Conservation (phyloP, 92 coral and sea anemone genomes). For the Anthopleura xanthogrammica region DNA sequence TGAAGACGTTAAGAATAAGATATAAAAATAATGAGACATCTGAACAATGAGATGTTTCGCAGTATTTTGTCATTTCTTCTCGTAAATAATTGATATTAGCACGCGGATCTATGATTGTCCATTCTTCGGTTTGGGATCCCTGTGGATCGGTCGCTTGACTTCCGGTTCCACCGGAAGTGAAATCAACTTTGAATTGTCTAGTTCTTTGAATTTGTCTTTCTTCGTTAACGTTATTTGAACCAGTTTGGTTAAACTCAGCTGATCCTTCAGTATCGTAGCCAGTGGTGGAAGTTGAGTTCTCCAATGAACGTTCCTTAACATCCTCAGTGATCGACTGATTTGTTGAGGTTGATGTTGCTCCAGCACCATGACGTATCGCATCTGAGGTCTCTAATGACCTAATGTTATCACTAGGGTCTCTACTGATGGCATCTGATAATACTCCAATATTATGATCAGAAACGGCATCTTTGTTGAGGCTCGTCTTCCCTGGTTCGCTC, state of each 20-base stretch:
- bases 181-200: background rate
- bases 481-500: background rate
- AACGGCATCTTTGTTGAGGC: no score
- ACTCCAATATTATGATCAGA: background rate
- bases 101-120: constrained; percentile 57
- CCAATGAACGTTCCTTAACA: background rate
- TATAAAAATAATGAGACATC: constrained; percentile 61
- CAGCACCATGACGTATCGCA: background rate
- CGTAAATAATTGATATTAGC: constrained; percentile 46
- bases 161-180: constrained; percentile 1
- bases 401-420: background rate
- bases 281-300: background rate
- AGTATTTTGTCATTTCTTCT: constrained; percentile 55
- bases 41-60: constrained; percentile 51
- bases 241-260: background rate
- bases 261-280: background rate
- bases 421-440: background rate
- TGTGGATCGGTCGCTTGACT: background rate
- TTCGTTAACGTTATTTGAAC: background rate
- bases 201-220: background rate
- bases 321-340: no score
- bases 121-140: constrained; percentile 50
- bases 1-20: constrained; percentile 63
- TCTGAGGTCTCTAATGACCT: background rate
- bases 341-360: no score